Evolutionary conservation across 2,797 vertebrate species (phyloP), one percentile per base, ranked within the genome.

Genomic region (Huso huso): DNA sequence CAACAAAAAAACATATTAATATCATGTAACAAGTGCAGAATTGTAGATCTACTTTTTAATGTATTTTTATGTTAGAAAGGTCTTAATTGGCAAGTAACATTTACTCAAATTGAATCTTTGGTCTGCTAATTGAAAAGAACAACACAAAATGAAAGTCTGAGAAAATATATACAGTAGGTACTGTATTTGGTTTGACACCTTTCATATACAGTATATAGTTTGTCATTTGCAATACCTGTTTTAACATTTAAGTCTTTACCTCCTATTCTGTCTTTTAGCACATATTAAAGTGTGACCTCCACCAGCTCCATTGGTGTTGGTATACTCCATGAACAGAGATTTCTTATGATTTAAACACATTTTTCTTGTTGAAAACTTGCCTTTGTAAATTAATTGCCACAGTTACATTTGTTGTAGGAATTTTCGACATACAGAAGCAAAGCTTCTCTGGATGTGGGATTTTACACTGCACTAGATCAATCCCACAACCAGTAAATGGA

Each of bases 401-500:
- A 76, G 76, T 79, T 80, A 79, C 82, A 83, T 87, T 91, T 90
- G 87, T 88, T 87, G 88, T 89, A 89, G 87, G 89, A 88, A 88
- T 80, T 89, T 85, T 78, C 85, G 75, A 79, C 74, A 83, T 59
- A 72, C 85, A 88, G 91, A 89, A 86, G 83, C 77, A 84, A 87
- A 87, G 83, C 84, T 84, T 86, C 86, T 82, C 81, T 85, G 87
- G 86, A 89, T 89, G 83, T 49, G 85, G 86, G 87, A 76, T 91
- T 90, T 90, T 91, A 87, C 87, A 87, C 87, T 88, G 86, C 73
- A 84, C 87, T 87, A 89, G 91, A 94, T 94, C 93, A 94, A 94
- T 94, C 89, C 85, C 90, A 89, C 89, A 89, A 90, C 87, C 87
- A 87, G 91, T 91, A 92, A 93, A 93, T 93, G 90, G 92, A 93